A percentile compares a stretch with the other conserved stretches of the same genome.
These are phyloP conservation scores for Enteromius viviparus DNA, from an alignment of 2,797 vertebrate genomes.

Conservation along the genomic window DNA sequence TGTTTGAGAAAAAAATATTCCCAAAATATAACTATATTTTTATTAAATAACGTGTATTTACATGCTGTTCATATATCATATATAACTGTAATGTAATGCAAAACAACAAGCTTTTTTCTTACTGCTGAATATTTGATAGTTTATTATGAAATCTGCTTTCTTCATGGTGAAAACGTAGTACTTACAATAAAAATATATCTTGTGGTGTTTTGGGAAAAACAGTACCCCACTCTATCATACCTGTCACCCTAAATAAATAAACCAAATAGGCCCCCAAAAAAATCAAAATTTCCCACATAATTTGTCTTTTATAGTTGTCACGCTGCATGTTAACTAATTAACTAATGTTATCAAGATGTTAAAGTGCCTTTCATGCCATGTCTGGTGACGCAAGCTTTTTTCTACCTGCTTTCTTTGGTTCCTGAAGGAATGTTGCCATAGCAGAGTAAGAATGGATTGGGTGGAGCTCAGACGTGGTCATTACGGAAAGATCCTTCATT, in stretches of 20 bases:
- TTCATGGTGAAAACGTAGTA: too few species aligned
- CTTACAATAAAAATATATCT: too few species aligned
- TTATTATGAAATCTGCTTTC: too few species aligned
- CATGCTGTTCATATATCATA: too few species aligned
- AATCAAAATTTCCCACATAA: background rate
- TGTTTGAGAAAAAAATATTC: too few species aligned
- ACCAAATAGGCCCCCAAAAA: background rate
- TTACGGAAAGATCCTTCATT: slow-evolving; percentile 50
- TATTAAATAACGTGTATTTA: too few species aligned
- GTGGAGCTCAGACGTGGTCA: slow-evolving; percentile 49
- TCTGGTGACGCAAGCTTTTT: slow-evolving; percentile 13
- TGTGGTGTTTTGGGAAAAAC: too few species aligned
- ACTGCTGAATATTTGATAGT: too few species aligned
- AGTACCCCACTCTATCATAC: too few species aligned
- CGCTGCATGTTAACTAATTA: slow-evolving; percentile 21
- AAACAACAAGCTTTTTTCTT: too few species aligned
- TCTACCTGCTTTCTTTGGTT: slow-evolving; percentile 17
- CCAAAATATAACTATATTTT: too few species aligned
- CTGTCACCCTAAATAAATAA: background rate
- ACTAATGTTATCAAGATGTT: slow-evolving; percentile 13
- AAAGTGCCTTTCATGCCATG: background rate
- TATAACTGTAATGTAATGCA: too few species aligned
- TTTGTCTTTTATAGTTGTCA: background rate
- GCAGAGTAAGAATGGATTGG: slow-evolving; percentile 31
- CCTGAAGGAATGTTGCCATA: slow-evolving; percentile 39